phyloP scores from a whole-genome alignment of 2,888 invertebrate genomes.

The Pachycephus smyrnensis region DNA sequence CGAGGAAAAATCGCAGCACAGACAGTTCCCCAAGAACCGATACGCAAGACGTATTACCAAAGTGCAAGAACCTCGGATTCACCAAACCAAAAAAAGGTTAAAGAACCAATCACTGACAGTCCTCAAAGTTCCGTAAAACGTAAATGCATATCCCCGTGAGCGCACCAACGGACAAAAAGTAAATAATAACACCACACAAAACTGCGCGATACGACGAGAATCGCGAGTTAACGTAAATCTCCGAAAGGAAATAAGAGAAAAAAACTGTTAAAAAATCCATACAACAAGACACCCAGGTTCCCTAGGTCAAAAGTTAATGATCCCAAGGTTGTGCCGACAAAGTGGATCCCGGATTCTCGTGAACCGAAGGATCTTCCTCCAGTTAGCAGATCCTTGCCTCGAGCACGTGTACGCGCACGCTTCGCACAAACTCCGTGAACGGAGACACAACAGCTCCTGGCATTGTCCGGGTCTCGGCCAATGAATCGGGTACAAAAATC shows the following conservation, averaged over 20 bases:
- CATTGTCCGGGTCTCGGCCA: slow-evolving; percentile 1
- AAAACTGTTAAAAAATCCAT: background rate
- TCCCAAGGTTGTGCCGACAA: no score
- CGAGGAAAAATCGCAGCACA: slow-evolving; percentile 12
- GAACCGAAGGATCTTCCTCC: no score
- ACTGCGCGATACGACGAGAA: no score
- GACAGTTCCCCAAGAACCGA: slow-evolving; percentile 7
- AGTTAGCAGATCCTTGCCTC: background rate
- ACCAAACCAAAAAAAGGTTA: no score
- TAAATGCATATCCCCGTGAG: slow-evolving; percentile 11
- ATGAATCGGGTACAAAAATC: background rate
- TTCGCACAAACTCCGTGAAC: slow-evolving; percentile 3
- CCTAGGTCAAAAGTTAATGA: no score
- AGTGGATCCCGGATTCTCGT: no score
- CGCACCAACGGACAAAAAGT: background rate
- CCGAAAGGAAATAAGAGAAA: background rate
- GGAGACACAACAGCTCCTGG: background rate
- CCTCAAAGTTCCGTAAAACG: slow-evolving; percentile 5
- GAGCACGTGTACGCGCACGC: slow-evolving; percentile 2
- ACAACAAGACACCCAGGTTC: background rate
- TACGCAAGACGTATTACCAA: no score
- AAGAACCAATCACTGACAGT: no score
- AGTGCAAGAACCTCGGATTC: no score
- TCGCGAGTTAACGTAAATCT: no score
- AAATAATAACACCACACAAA: background rate